Percentiles rank a stretch among this genome's conserved stretches.
Evolutionary conservation across 2,113 vertebrate genomes (phyloP).

Genomic region (Passer montanus): DNA sequence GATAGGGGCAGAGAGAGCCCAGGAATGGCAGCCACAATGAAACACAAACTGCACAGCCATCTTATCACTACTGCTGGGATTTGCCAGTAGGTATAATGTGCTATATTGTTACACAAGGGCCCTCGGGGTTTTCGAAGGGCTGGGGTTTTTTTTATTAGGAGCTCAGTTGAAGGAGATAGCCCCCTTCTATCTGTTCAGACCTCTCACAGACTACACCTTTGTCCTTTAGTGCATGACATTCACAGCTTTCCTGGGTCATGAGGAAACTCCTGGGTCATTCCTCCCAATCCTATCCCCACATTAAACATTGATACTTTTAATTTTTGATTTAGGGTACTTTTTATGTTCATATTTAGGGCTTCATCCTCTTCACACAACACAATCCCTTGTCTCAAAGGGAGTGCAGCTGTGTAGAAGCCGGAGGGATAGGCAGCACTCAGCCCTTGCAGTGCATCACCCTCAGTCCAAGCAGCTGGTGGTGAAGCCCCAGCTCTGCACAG

Average conservation of each 20-base stretch:
- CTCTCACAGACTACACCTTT: background rate
- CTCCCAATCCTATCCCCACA: background rate
- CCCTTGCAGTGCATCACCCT: fast-evolving
- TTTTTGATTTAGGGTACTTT: background rate
- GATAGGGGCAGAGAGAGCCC: background rate
- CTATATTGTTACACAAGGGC: background rate
- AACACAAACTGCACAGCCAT: background rate
- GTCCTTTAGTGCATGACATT: background rate
- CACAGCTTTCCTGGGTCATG: background rate
- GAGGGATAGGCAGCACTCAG: background rate
- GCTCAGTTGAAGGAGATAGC: background rate
- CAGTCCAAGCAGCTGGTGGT: background rate
- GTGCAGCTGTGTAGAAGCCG: background rate
- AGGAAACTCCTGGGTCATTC: background rate
- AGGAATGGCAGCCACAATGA: background rate
- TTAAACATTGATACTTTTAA: background rate
- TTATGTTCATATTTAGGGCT: background rate
- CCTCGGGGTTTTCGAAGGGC: background rate
- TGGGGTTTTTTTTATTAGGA: background rate
- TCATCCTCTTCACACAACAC: background rate
- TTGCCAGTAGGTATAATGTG: background rate
- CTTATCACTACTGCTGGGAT: background rate
- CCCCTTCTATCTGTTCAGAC: background rate
- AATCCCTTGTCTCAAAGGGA: background rate
- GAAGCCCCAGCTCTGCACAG: background rate